Percentiles rank a stretch among this genome's conserved stretches.
Evolutionary conservation across 2,888 invertebrate genomes (phyloP).

Genomic region (Ptychoptera contaminata): DNA sequence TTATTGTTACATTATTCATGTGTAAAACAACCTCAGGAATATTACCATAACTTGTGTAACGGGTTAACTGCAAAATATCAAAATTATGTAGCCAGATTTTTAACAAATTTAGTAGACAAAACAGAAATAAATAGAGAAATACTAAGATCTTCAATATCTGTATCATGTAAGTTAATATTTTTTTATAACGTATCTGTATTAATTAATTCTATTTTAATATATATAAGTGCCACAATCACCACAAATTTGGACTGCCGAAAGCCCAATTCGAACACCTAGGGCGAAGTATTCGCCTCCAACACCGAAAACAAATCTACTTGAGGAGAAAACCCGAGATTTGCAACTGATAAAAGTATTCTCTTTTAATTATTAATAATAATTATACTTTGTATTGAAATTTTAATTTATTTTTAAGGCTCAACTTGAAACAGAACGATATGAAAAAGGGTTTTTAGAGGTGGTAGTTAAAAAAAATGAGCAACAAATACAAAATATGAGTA

Average conservation of each 20-base stretch:
- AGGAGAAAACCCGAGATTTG: constrained; percentile 22
- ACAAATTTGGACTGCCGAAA: constrained; percentile 2
- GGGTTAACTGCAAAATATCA: constrained; percentile 19
- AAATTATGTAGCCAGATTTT: constrained; percentile 19
- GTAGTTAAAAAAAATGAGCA: constrained; percentile 22
- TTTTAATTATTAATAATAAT: not conserved
- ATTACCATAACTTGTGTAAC: constrained; percentile 23
- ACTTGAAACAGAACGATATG: constrained; percentile 25
- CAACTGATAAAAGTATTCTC: constrained; percentile 19
- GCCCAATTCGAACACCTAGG: constrained; percentile 16
- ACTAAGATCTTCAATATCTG: constrained; percentile 18
- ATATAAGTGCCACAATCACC: not conserved
- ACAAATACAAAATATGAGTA: constrained; percentile 18
- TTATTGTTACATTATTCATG: constrained; percentile 26
- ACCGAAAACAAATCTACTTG: constrained; percentile 21
- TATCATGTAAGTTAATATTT: constrained; percentile 3
- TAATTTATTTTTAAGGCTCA: constrained; percentile 15
- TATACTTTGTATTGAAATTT: not conserved
- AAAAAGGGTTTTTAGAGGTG: constrained; percentile 21
- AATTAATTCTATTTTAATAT: not conserved
- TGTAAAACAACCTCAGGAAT: constrained; percentile 18
- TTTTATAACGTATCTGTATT: not conserved
- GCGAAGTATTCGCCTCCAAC: constrained; percentile 18
- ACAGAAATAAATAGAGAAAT: constrained; percentile 15
- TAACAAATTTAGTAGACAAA: constrained; percentile 17